Evolutionary conservation across 2,113 vertebrate species (phyloP).

Genomic region (Tichodroma muraria): DNA sequence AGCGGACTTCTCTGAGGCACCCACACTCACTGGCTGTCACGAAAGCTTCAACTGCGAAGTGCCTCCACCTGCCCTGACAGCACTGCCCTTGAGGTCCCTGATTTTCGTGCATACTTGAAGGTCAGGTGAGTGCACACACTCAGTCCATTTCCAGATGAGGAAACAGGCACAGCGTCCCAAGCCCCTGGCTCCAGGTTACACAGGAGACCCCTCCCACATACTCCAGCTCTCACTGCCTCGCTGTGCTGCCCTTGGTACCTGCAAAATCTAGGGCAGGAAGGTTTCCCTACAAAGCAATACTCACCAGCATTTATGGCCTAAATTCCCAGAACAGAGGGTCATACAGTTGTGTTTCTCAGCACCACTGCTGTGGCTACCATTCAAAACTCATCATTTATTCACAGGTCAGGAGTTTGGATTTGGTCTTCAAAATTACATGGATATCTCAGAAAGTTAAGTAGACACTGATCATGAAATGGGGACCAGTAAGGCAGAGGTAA

Average conservation of each 20-base stretch:
- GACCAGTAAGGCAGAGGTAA: neutral
- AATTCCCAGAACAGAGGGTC: neutral
- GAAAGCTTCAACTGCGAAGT: accelerated
- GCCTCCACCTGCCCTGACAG: neutral
- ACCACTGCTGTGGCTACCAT: neutral
- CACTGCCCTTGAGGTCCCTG: accelerated
- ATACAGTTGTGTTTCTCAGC: neutral
- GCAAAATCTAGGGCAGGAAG: neutral
- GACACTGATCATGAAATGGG: neutral
- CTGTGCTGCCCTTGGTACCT: neutral
- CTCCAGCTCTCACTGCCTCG: neutral
- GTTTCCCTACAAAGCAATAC: neutral
- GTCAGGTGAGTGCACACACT: neutral
- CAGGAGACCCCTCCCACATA: accelerated
- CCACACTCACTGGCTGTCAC: neutral
- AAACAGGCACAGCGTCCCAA: neutral
- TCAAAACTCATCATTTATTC: neutral
- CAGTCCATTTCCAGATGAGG: neutral
- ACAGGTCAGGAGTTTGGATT: neutral
- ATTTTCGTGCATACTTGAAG: neutral
- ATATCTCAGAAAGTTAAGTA: neutral
- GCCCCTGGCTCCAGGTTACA: neutral
- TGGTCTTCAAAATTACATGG: neutral
- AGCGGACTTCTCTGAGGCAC: neutral
- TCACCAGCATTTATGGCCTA: neutral